These are phyloP conservation scores for Kuschelorhynchus macadamiae DNA, from an alignment of 2,888 invertebrate species.

Conservation along the genomic window DNA sequence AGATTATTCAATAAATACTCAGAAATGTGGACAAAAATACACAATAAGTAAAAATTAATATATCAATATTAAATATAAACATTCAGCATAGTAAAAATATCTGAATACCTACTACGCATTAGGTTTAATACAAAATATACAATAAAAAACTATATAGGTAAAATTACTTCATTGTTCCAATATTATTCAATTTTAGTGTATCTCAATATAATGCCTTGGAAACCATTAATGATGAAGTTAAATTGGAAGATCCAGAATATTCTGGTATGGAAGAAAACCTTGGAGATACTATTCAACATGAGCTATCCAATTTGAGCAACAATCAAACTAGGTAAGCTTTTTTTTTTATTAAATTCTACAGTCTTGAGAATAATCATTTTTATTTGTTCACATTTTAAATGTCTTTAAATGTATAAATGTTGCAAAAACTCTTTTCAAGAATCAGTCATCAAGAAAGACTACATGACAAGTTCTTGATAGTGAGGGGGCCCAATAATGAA, in stretches of 20 bases:
- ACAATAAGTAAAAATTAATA: too few species aligned
- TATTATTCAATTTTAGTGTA: not conserved
- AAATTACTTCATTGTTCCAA: too few species aligned
- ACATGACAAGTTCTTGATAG: not conserved
- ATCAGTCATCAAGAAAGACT: not conserved
- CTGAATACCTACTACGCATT: too few species aligned
- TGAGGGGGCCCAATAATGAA: slow-evolving; percentile 17
- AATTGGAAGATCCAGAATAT: slow-evolving; percentile 11
- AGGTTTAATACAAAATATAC: too few species aligned
- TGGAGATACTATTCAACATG: not conserved
- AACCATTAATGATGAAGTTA: slow-evolving; percentile 7
- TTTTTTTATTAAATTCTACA: not conserved
- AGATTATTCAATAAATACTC: too few species aligned
- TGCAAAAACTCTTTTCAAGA: not conserved
- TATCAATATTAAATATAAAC: too few species aligned
- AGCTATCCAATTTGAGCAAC: not conserved
- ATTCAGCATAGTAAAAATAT: too few species aligned
- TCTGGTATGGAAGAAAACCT: not conserved
- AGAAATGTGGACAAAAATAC: too few species aligned
- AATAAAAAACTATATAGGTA: too few species aligned
- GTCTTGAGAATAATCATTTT: too few species aligned
- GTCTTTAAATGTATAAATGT: not conserved
- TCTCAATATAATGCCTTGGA: not conserved
- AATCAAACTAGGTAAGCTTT: not conserved
- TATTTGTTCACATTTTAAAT: too few species aligned